A percentile compares a stretch with the other conserved stretches of the same genome.
Evolutionary conservation across 2,888 invertebrate species (phyloP).

Genomic region (Linnaemya vulpina): DNA sequence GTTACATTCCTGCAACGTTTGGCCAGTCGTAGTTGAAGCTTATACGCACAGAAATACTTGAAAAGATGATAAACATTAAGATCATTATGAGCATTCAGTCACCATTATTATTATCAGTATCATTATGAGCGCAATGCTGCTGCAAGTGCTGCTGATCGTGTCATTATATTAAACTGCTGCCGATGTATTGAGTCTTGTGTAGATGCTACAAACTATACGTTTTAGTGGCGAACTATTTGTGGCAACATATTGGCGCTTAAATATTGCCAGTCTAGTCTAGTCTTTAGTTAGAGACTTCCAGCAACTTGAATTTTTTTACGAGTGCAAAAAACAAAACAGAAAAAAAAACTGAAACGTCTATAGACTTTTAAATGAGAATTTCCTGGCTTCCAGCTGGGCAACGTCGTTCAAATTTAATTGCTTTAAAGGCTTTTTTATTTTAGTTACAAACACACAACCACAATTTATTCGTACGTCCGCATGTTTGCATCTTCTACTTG

Average conservation of each 20-base stretch:
- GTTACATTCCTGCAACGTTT: slow-evolving; percentile 44
- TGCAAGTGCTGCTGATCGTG: slow-evolving; percentile 65
- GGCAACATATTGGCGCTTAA: slow-evolving; percentile 68
- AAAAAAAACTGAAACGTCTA: slow-evolving; percentile 47
- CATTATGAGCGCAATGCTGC: slow-evolving; percentile 29
- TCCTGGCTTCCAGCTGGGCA: slow-evolving; percentile 83
- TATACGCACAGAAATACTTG: slow-evolving; percentile 34
- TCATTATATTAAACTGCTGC: slow-evolving; percentile 65
- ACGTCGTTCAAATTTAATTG: slow-evolving; percentile 82
- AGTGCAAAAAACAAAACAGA: background rate
- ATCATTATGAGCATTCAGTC: slow-evolving; percentile 39
- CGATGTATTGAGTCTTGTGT: slow-evolving; percentile 58
- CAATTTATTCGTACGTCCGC: background rate
- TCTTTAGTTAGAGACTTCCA: slow-evolving; percentile 57
- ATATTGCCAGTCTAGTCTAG: slow-evolving; percentile 60
- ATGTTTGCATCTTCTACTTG: background rate
- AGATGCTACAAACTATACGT: background rate
- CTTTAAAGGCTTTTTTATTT: slow-evolving; percentile 74
- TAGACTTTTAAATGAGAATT: slow-evolving; percentile 82
- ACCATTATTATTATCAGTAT: slow-evolving; percentile 14
- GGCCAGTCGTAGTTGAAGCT: slow-evolving; percentile 1
- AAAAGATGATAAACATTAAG: slow-evolving; percentile 12
- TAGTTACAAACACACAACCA: slow-evolving; percentile 17
- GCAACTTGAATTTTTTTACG: slow-evolving; percentile 47
- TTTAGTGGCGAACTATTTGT: slow-evolving; percentile 46